Evolutionary conservation across 1,140 invertebrate species (phyloP).

Genomic region (Gonioctena quinquepunctata): DNA sequence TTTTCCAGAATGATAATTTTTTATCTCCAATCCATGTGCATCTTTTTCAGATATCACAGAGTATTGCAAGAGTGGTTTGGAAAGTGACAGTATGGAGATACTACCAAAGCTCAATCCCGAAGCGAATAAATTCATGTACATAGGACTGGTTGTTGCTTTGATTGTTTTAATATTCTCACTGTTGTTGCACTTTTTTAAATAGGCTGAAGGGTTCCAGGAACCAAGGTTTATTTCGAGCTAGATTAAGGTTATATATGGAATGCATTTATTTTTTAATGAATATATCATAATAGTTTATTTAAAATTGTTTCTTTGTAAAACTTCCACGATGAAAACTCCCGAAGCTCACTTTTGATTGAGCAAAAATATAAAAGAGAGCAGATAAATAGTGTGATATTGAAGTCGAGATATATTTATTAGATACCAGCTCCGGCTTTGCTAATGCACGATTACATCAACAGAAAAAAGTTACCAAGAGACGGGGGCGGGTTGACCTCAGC

Average conservation of each 20-base stretch:
- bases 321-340: no score
- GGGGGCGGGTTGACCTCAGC: no score
- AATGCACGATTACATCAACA: no score
- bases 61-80: constrained; percentile 65
- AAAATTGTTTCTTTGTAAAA: no score
- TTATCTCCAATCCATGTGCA: not conserved
- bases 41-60: constrained; percentile 65
- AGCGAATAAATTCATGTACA: constrained; percentile 61
- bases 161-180: constrained; percentile 64
- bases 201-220: not conserved
- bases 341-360: no score
- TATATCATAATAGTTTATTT: no score
- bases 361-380: no score
- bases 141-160: constrained; percentile 61
- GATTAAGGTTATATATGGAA: not conserved
- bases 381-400: no score
- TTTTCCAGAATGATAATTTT: not conserved
- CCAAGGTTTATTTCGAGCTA: not conserved
- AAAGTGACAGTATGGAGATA: constrained; percentile 58
- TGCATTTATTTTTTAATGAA: constrained; percentile 16
- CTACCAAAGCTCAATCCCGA: constrained; percentile 56
- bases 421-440: no score
- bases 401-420: no score
- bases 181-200: constrained; percentile 58
- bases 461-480: no score